Evolutionary conservation across 1,140 invertebrate species (phyloP).

Genomic region (Parasteatoda tepidariorum): DNA sequence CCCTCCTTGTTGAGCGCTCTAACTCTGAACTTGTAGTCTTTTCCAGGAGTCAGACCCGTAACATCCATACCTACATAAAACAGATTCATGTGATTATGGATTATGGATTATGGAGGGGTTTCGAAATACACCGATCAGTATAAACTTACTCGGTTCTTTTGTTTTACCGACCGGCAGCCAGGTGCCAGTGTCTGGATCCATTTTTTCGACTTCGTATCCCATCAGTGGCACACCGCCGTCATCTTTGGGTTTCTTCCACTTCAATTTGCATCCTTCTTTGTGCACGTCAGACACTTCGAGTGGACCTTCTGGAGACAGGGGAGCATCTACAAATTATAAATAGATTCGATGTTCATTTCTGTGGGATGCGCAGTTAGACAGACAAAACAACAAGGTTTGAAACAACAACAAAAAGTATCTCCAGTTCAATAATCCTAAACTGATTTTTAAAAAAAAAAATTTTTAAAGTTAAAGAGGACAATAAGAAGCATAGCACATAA

Average conservation of each 20-base stretch:
- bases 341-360: too few species aligned
- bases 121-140: slow-evolving; percentile 83
- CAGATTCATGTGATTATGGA: neutral
- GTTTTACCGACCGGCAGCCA: slow-evolving; percentile 80
- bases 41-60: slow-evolving; percentile 85
- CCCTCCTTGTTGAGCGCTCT: slow-evolving; percentile 96
- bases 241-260: slow-evolving; percentile 82
- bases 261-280: slow-evolving; percentile 69
- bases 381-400: too few species aligned
- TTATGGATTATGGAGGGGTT: slow-evolving; percentile 66
- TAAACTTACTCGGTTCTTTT: slow-evolving; percentile 67
- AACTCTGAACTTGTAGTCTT: slow-evolving; percentile 96
- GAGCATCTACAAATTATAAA: slow-evolving; percentile 77
- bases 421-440: too few species aligned
- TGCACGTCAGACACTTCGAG: slow-evolving; percentile 78
- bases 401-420: too few species aligned
- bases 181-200: slow-evolving; percentile 88
- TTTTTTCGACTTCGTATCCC: slow-evolving; percentile 92
- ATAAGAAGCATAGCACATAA: too few species aligned
- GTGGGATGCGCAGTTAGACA: too few species aligned
- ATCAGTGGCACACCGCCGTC: slow-evolving; percentile 91
- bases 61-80: slow-evolving; percentile 76
- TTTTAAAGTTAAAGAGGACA: too few species aligned
- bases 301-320: slow-evolving; percentile 89
- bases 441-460: too few species aligned